Evolutionary conservation across 1,140 invertebrate species (phyloP).

Genomic region (Carcinoscorpius rotundicauda): DNA sequence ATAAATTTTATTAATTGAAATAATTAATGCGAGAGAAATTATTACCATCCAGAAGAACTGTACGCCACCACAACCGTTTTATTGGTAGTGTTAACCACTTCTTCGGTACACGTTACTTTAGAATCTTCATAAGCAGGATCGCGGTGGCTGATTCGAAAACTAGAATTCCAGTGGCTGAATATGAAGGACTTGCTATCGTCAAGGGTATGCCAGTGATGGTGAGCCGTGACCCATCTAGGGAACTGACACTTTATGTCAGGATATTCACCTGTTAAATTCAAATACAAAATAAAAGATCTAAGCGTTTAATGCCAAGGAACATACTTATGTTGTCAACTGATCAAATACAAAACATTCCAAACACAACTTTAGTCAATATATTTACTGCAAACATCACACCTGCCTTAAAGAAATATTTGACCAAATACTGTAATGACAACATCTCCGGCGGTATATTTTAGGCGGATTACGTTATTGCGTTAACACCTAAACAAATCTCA

Average conservation of each 20-base stretch:
- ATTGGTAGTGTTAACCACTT: constrained; percentile 8
- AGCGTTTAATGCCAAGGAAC: neutral
- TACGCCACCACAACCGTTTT: constrained; percentile 19
- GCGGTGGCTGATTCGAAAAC: constrained; percentile 32
- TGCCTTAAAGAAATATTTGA: neutral
- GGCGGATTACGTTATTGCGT: too few relatives aligned
- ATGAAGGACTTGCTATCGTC: constrained; percentile 49
- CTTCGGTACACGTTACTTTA: constrained; percentile 18
- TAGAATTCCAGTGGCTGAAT: constrained; percentile 58
- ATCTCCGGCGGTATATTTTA: too few relatives aligned
- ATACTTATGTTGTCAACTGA: neutral
- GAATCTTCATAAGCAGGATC: constrained; percentile 3
- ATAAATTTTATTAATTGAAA: too few relatives aligned
- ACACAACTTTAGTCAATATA: too few relatives aligned
- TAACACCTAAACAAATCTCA: too few relatives aligned
- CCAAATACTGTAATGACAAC: too few relatives aligned
- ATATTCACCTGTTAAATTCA: constrained; percentile 35
- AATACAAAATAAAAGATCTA: constrained; percentile 1
- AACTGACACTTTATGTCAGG: constrained; percentile 29
- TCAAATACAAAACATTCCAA: neutral
- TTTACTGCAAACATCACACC: neutral
- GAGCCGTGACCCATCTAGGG: constrained; percentile 21
- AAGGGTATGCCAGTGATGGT: constrained; percentile 23
- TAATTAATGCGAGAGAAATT: neutral
- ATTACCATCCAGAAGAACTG: constrained; percentile 26